Conservation (phyloP, 1,140 invertebrate genomes). For the Gryllus bimaculatus region DNA sequence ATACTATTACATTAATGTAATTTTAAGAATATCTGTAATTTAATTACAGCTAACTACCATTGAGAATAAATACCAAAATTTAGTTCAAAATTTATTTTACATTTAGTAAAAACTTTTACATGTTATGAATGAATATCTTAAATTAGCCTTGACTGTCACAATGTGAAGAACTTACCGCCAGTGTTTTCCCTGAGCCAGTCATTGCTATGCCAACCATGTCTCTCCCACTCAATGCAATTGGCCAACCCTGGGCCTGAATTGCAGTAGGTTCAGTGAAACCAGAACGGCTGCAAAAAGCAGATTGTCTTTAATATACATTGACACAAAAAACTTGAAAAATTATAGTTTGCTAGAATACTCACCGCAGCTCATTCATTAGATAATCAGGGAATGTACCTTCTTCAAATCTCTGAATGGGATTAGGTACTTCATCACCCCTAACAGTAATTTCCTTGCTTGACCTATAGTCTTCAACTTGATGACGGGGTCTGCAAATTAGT, state of each 20-base stretch:
- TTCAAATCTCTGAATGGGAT: constrained; percentile 78
- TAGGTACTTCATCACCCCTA: constrained; percentile 68
- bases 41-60: no score
- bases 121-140: no score
- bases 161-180: neutral
- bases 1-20: no score
- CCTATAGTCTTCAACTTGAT: constrained; percentile 11
- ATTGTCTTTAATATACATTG: neutral
- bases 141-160: no score
- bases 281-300: constrained; percentile 46
- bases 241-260: constrained; percentile 85
- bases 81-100: no score
- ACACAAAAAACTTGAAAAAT: neutral
- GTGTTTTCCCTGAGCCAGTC: constrained; percentile 84
- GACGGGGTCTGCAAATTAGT: no score
- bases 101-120: no score
- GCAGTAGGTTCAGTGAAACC: constrained; percentile 76
- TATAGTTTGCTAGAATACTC: neutral
- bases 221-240: constrained; percentile 80
- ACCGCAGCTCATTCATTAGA: constrained; percentile 62
- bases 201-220: constrained; percentile 94
- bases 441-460: constrained; percentile 73
- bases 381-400: constrained; percentile 83
- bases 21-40: no score
- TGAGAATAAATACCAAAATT: no score